These are phyloP conservation scores for Darevskia mixta DNA, from an alignment of 2,797 vertebrate species.

Conservation along the genomic window DNA sequence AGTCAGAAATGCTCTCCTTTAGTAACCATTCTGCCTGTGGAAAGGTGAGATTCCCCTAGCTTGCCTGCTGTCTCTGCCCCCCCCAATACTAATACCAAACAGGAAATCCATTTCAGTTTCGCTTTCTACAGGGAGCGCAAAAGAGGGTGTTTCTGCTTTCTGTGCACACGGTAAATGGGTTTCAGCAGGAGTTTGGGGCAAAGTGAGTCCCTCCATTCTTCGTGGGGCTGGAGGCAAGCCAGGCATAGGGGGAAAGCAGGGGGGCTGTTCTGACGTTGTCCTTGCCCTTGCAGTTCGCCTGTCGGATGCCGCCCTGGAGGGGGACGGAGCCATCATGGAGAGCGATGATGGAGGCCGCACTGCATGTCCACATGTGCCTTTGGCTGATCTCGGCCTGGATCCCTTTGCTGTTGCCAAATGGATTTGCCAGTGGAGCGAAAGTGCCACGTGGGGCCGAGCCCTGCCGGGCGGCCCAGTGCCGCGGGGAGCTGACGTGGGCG, in stretches of 20 bases:
- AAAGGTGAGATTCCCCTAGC: not conserved
- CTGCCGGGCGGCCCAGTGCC: slow-evolving; percentile 38
- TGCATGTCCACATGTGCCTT: slow-evolving; percentile 68
- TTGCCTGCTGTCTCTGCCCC: no score
- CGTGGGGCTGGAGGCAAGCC: not conserved
- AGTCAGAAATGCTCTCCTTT: not conserved
- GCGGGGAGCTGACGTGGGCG: slow-evolving; percentile 85
- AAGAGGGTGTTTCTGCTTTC: not conserved
- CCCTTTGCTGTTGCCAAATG: slow-evolving; percentile 46
- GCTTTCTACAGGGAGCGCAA: not conserved
- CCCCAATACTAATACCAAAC: not conserved
- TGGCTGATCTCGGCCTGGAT: slow-evolving; percentile 66
- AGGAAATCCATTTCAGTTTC: not conserved
- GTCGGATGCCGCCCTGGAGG: slow-evolving; percentile 79
- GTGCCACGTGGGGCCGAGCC: slow-evolving; percentile 1
- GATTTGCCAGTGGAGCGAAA: not conserved
- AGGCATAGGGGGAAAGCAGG: not conserved
- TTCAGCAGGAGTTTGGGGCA: not conserved
- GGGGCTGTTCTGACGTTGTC: not conserved
- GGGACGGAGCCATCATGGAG: slow-evolving; percentile 70
- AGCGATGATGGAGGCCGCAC: slow-evolving; percentile 62
- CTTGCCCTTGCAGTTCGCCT: slow-evolving; percentile 62
- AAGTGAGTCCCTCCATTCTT: no score
- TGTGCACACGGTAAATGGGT: not conserved
- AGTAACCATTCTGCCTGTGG: not conserved